Percentiles rank a stretch among this genome's conserved stretches.
These are phyloP conservation scores for Ormia ochracea DNA, from an alignment of 2,888 invertebrate species.

Conservation along the genomic window DNA sequence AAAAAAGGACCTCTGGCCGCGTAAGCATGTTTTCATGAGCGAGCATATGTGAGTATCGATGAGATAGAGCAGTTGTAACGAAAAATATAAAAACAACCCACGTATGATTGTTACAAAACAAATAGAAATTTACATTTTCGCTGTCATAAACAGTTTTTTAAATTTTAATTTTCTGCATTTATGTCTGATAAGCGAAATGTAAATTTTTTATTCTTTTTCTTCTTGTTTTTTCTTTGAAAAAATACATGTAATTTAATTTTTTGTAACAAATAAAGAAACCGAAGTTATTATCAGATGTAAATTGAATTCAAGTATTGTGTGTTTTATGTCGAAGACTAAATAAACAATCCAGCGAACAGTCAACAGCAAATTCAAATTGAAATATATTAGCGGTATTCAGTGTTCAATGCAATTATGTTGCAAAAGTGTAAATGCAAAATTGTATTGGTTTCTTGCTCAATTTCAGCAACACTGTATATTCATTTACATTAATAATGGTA, in stretches of 20 bases:
- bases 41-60: conserved; percentile 44
- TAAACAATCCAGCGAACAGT: conserved; percentile 44
- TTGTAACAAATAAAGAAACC: conserved; percentile 30
- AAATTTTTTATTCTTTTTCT: conserved; percentile 1
- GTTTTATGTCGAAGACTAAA: conserved; percentile 35
- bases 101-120: conserved; percentile 60
- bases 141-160: conserved; percentile 62
- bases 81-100: conserved; percentile 20
- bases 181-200: conserved; percentile 35
- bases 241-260: conserved; percentile 4
- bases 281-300: conserved; percentile 52
- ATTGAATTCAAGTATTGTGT: conserved; percentile 34
- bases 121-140: conserved; percentile 63
- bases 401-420: too few relatives aligned
- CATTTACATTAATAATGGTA: too few relatives aligned
- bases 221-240: not conserved
- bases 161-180: conserved; percentile 47
- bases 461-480: too few relatives aligned
- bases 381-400: too few relatives aligned
- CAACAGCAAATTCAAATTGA: conserved; percentile 46
- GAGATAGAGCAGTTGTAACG: not conserved
- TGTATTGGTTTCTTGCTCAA: too few relatives aligned
- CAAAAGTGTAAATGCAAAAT: too few relatives aligned
- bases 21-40: not conserved
- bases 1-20: conserved; percentile 52